Conservation (phyloP, 2,113 vertebrate genomes). For the Ophthalmolycus amberensis region DNA sequence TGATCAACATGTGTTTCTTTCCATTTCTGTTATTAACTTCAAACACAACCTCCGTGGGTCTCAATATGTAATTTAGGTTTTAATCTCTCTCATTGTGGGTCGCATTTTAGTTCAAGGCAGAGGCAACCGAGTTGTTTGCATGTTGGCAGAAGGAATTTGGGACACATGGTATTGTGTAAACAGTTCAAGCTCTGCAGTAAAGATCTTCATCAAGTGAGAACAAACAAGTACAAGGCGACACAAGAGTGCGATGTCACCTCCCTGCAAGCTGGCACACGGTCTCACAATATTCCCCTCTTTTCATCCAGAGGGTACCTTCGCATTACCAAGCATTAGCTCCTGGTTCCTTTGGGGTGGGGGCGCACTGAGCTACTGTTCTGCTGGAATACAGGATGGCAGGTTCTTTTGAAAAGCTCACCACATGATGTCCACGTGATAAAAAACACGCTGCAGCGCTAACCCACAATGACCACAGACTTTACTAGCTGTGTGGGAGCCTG, state of each 20-base stretch:
- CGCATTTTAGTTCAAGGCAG: constrained; percentile 20
- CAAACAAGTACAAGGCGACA: constrained; percentile 46
- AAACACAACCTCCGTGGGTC: not conserved
- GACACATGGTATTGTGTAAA: constrained; percentile 55
- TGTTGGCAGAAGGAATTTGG: constrained; percentile 29
- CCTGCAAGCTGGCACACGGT: constrained; percentile 21
- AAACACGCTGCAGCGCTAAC: constrained; percentile 49
- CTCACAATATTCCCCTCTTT: constrained; percentile 25
- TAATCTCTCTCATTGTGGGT: constrained; percentile 14
- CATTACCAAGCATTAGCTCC: constrained; percentile 44
- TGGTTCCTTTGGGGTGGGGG: constrained; percentile 23
- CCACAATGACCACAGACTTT: constrained; percentile 65
- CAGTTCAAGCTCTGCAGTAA: constrained; percentile 27
- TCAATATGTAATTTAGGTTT: constrained; percentile 33
- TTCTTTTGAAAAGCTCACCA: constrained; percentile 64
- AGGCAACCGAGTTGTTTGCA: constrained; percentile 46
- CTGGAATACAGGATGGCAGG: constrained; percentile 57
- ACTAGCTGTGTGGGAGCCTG: constrained; percentile 55
- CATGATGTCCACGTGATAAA: constrained; percentile 71
- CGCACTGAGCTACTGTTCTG: constrained; percentile 30
- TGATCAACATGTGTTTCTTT: constrained; percentile 29
- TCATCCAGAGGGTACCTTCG: constrained; percentile 20
- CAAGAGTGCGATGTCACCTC: constrained; percentile 45
- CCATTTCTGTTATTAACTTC: constrained; percentile 9
- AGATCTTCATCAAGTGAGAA: constrained; percentile 51